Evolutionary conservation across 1,140 invertebrate genomes (phyloP).

Genomic region (Neelides sp.): DNA sequence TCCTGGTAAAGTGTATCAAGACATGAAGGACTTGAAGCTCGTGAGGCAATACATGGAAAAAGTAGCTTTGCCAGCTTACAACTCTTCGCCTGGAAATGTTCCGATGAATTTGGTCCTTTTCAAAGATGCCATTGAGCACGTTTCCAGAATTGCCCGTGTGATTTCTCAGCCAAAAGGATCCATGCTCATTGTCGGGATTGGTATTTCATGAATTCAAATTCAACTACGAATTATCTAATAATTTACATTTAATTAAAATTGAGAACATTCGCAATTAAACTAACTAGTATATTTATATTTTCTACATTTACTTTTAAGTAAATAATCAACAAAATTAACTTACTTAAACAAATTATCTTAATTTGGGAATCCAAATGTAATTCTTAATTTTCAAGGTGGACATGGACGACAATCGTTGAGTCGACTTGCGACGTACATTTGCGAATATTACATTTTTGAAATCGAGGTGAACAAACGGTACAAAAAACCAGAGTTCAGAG

Average conservation of each 20-base stretch:
- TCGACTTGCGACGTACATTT: constrained; percentile 60
- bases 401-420: constrained; percentile 68
- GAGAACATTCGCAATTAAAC: not conserved
- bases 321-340: not conserved
- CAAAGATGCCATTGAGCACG: constrained; percentile 68
- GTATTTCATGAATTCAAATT: constrained; percentile 33
- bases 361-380: not conserved
- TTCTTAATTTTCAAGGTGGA: constrained; percentile 46
- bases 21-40: constrained; percentile 48
- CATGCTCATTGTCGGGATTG: constrained; percentile 68
- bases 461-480: constrained; percentile 66
- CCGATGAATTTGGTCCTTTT: constrained; percentile 69
- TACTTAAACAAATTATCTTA: not conserved
- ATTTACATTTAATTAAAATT: not conserved
- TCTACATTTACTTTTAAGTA: not conserved
- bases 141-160: constrained; percentile 63
- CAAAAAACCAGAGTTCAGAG: constrained; percentile 58
- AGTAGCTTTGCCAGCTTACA: constrained; percentile 60
- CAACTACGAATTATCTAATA: not conserved
- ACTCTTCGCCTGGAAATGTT: constrained; percentile 56
- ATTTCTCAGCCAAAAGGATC: constrained; percentile 70
- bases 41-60: constrained; percentile 50
- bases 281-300: not conserved
- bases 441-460: constrained; percentile 60
- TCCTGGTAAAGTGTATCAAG: constrained; percentile 58